A percentile compares a stretch with the other conserved stretches of the same genome.
These are phyloP conservation scores for Sebastes ruberrimus DNA, from an alignment of 2,797 vertebrate genomes.

Conservation along the genomic window DNA sequence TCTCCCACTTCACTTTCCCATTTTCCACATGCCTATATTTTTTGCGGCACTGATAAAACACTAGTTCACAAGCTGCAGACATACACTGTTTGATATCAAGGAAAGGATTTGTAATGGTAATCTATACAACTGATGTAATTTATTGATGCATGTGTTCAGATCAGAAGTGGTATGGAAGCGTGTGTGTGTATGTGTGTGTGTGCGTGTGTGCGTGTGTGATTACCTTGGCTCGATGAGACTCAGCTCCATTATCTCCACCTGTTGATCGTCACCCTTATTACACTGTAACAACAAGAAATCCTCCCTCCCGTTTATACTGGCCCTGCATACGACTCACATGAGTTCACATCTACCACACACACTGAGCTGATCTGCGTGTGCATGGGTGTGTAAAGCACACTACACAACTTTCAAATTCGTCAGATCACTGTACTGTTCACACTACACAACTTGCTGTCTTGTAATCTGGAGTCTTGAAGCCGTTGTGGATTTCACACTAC, in stretches of 20 bases:
- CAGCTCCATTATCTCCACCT: conserved; percentile 47
- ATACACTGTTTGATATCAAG: conserved; percentile 10
- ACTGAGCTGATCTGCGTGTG: neutral
- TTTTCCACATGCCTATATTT: neutral
- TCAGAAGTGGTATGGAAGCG: neutral
- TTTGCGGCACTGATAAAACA: conserved; percentile 8
- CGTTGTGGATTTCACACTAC: too few relatives aligned
- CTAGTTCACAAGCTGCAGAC: conserved; percentile 10
- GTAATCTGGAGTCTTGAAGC: too few relatives aligned
- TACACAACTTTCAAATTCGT: neutral
- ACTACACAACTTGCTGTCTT: neutral
- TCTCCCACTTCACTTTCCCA: conserved; percentile 7
- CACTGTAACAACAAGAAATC: conserved; percentile 41
- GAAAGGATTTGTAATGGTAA: conserved; percentile 37
- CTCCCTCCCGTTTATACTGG: conserved; percentile 34
- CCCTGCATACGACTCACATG: neutral
- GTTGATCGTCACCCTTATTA: conserved; percentile 50
- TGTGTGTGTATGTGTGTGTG: neutral
- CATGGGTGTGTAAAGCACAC: neutral
- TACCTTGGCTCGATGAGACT: conserved; percentile 20
- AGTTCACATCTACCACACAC: conserved; percentile 20
- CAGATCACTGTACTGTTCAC: too few relatives aligned
- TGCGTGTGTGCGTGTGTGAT: conserved; percentile 3
- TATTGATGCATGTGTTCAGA: conserved; percentile 31
- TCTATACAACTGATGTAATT: conserved; percentile 29